Evolutionary conservation across 2,113 vertebrate genomes (phyloP).

Genomic region (Centropus unirufus): DNA sequence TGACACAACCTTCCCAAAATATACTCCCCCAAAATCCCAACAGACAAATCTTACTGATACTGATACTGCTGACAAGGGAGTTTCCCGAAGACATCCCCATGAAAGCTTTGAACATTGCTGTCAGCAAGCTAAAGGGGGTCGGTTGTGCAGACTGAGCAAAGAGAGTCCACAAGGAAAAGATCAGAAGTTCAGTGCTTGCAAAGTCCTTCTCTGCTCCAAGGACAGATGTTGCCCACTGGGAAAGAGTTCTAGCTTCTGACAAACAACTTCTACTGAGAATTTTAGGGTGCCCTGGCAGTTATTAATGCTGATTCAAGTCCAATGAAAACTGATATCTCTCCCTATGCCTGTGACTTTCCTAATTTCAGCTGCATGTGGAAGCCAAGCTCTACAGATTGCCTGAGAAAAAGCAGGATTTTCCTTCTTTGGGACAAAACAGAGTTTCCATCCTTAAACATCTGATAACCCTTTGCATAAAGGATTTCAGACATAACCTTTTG

Average conservation of each 20-base stretch:
- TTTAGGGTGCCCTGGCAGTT: background rate
- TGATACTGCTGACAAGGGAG: background rate
- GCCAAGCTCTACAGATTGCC: background rate
- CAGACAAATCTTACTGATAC: accelerated
- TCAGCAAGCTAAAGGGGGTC: background rate
- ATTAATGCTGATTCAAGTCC: background rate
- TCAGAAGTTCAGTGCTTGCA: background rate
- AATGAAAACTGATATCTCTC: background rate
- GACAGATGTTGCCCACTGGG: accelerated
- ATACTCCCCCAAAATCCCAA: background rate
- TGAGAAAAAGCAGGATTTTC: constrained; percentile 4
- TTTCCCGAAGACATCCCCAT: background rate
- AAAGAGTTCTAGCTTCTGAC: background rate
- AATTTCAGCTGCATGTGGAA: background rate
- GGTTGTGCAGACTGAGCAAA: background rate
- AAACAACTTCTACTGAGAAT: background rate
- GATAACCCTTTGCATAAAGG: background rate
- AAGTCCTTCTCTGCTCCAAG: background rate
- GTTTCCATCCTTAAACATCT: constrained; percentile 13
- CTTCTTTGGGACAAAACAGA: background rate
- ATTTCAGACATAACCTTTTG: constrained; percentile 34
- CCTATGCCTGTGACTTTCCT: background rate
- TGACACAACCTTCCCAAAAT: background rate
- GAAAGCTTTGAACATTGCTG: background rate
- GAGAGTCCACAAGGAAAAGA: background rate